Conservation (phyloP, 1,140 invertebrate species). For the Gonatopus flavifemur region DNA sequence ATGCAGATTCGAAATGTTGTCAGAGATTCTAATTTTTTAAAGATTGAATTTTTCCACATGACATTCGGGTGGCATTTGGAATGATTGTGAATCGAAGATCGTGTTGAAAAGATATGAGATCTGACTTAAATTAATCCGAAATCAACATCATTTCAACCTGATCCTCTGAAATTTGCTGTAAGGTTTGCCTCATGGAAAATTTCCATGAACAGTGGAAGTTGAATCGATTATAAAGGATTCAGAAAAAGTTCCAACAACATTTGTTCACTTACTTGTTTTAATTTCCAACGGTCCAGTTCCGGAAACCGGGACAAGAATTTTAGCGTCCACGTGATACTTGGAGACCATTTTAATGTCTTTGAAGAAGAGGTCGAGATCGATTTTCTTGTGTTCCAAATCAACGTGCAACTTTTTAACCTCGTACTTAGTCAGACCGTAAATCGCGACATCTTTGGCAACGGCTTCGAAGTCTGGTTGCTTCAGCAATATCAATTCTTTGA, state of each 20-base stretch:
- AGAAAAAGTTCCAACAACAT: not conserved
- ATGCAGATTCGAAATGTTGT: too few relatives aligned
- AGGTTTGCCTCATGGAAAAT: not conserved
- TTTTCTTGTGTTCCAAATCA: conserved; percentile 56
- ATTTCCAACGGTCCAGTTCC: conserved; percentile 39
- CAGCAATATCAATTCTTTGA: conserved; percentile 54
- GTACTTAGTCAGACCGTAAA: conserved; percentile 59
- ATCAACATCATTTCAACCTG: too few relatives aligned
- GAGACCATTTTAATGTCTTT: conserved; percentile 58
- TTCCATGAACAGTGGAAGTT: too few relatives aligned
- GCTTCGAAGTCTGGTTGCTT: conserved; percentile 53
- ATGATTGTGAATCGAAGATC: too few relatives aligned
- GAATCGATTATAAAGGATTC: not conserved
- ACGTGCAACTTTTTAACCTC: conserved; percentile 56
- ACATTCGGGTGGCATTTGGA: too few relatives aligned
- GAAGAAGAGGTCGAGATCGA: conserved; percentile 53
- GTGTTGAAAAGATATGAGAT: too few relatives aligned
- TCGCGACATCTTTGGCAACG: conserved; percentile 54
- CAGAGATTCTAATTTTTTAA: too few relatives aligned
- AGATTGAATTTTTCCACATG: too few relatives aligned
- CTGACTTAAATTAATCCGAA: too few relatives aligned
- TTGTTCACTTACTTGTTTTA: conserved; percentile 23
- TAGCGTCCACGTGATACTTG: conserved; percentile 61
- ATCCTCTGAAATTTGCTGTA: not conserved
- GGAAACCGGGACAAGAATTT: conserved; percentile 52